A percentile compares a stretch with the other conserved stretches of the same genome.
Evolutionary conservation across 2,797 vertebrate genomes (phyloP).

Genomic region (Taenioides sp.): DNA sequence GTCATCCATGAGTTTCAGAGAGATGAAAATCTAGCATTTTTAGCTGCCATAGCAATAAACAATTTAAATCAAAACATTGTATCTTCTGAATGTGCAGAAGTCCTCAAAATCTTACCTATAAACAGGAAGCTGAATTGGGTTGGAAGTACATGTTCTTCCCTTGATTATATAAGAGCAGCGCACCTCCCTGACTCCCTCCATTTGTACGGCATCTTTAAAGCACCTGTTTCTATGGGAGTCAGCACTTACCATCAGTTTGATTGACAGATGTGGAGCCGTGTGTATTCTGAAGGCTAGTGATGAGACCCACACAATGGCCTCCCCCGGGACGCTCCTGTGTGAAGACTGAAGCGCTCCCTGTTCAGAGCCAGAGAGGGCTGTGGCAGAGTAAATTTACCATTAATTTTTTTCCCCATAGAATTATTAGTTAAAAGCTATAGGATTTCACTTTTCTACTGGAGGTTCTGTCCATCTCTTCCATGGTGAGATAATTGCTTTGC

Average conservation of each 20-base stretch:
- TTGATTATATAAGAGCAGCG: slow-evolving; percentile 6
- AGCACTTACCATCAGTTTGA: slow-evolving; percentile 53
- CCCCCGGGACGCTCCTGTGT: slow-evolving; percentile 34
- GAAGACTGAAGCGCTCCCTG: slow-evolving; percentile 41
- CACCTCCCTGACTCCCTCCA: not conserved
- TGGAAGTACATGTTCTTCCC: not conserved
- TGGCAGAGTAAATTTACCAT: slow-evolving; percentile 1
- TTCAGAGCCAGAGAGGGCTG: slow-evolving; percentile 27
- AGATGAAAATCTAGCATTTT: no score
- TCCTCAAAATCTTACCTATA: not conserved
- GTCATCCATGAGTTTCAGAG: no score
- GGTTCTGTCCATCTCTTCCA: no score
- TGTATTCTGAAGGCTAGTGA: slow-evolving; percentile 54
- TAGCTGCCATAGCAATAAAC: no score
- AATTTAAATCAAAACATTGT: no score
- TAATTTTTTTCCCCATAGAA: not conserved
- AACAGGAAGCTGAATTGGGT: not conserved
- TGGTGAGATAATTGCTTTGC: no score
- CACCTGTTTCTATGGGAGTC: slow-evolving; percentile 35
- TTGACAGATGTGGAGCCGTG: slow-evolving; percentile 58
- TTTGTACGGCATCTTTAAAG: slow-evolving; percentile 27
- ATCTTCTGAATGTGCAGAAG: no score
- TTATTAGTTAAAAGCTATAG: no score
- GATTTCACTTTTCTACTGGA: no score
- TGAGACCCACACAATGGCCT: slow-evolving; percentile 39